These are phyloP conservation scores for Semicossyphus pulcher DNA, from an alignment of 2,113 vertebrate species.

Conservation along the genomic window DNA sequence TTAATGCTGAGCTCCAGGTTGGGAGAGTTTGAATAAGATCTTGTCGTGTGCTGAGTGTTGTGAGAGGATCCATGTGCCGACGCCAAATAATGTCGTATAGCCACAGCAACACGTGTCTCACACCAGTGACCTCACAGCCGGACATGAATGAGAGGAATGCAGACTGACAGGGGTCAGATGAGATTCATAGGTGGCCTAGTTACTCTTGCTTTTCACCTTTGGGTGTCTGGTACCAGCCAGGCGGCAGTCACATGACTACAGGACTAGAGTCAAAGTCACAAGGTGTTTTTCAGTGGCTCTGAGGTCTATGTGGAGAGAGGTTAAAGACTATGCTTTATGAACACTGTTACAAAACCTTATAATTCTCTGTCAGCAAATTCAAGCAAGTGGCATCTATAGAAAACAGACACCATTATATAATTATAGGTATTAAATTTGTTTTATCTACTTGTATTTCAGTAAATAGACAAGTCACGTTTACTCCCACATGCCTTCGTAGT, in stretches of 20 bases:
- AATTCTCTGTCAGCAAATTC: neutral
- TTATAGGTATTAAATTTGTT: too few species aligned
- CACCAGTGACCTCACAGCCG: conserved; percentile 7
- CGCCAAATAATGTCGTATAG: neutral
- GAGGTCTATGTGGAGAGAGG: neutral
- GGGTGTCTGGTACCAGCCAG: conserved; percentile 12
- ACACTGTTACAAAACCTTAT: neutral
- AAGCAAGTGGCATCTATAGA: neutral
- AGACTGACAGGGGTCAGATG: conserved; percentile 4
- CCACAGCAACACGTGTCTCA: neutral
- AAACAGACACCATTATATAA: neutral
- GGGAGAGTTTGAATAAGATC: neutral
- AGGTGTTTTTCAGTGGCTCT: neutral
- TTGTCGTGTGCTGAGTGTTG: accelerated
- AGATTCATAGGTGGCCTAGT: neutral
- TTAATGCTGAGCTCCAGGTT: too few species aligned
- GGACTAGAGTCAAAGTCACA: conserved; percentile 8
- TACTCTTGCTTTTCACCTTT: conserved; percentile 3
- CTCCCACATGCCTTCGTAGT: too few species aligned
- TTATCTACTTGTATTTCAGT: too few species aligned
- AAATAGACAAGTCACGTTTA: too few species aligned
- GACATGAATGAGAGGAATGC: conserved; percentile 54
- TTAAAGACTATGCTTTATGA: neutral
- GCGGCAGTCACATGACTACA: conserved; percentile 4
- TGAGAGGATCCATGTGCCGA: neutral